These are phyloP conservation scores for Morpho deidamia DNA, from an alignment of 2,888 invertebrate genomes.

Conservation along the genomic window DNA sequence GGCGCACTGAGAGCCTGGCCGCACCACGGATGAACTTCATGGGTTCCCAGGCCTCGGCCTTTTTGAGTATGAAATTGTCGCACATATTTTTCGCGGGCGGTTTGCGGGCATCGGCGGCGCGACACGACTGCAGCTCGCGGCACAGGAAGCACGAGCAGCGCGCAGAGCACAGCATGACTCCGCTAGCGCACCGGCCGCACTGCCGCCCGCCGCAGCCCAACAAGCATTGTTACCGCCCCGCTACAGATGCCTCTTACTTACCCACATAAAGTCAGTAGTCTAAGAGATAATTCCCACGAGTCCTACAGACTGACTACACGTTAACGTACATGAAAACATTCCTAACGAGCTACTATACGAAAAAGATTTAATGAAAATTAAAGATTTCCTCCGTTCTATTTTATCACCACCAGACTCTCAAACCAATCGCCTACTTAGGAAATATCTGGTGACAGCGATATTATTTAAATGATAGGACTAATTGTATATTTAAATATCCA, in stretches of 20 bases:
- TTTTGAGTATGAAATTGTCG: slow-evolving; percentile 77
- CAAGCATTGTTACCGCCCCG: slow-evolving; percentile 49
- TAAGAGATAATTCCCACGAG: neutral
- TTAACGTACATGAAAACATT: neutral
- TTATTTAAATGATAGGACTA: too few species aligned
- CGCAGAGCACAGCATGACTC: slow-evolving; percentile 83
- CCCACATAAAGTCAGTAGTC: slow-evolving; percentile 27
- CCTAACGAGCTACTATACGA: too few species aligned
- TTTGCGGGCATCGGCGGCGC: slow-evolving; percentile 69
- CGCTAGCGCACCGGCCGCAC: slow-evolving; percentile 64
- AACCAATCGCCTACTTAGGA: too few species aligned
- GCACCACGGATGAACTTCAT: slow-evolving; percentile 70
- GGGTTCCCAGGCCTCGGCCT: slow-evolving; percentile 72
- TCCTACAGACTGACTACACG: neutral
- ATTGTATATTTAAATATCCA: too few species aligned
- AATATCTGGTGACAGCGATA: too few species aligned
- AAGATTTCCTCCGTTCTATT: too few species aligned
- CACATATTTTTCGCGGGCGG: slow-evolving; percentile 62
- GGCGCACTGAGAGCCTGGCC: slow-evolving; percentile 73
- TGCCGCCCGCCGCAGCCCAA: slow-evolving; percentile 46
- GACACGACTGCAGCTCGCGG: slow-evolving; percentile 83
- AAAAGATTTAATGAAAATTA: too few species aligned
- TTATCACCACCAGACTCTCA: too few species aligned
- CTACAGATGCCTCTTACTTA: slow-evolving; percentile 29
- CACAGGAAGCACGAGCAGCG: slow-evolving; percentile 87